Conservation (phyloP, 2,797 vertebrate genomes). For the Columba guinea region DNA sequence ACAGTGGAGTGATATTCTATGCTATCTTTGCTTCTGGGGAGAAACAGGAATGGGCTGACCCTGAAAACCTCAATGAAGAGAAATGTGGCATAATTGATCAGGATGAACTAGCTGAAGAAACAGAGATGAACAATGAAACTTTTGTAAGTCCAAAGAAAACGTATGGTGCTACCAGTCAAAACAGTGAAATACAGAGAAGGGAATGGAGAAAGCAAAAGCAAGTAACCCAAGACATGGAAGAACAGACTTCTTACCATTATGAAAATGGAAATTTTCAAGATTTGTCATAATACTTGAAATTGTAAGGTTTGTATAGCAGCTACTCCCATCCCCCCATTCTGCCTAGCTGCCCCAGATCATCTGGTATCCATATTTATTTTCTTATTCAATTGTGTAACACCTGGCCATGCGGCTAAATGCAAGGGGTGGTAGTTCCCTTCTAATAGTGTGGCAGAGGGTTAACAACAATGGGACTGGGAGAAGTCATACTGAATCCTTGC, state of each 20-base stretch:
- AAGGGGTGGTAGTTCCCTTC: neutral
- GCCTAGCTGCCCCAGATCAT: neutral
- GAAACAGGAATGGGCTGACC: constrained; percentile 96
- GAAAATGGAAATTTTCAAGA: constrained; percentile 86
- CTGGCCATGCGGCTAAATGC: neutral
- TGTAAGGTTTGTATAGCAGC: constrained; percentile 21
- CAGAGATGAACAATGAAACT: constrained; percentile 84
- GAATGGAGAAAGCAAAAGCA: constrained; percentile 84
- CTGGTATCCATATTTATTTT: constrained; percentile 49
- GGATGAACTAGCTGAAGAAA: constrained; percentile 94
- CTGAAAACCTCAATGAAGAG: constrained; percentile 89
- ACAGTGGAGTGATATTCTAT: constrained; percentile 95
- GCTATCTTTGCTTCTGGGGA: constrained; percentile 98
- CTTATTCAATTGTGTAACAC: constrained; percentile 14
- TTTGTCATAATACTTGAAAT: constrained; percentile 74
- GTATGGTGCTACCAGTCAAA: constrained; percentile 88
- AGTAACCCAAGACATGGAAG: constrained; percentile 76
- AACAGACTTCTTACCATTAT: constrained; percentile 79
- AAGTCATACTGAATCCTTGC: neutral
- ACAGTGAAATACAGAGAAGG: constrained; percentile 75
- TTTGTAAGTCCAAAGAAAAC: constrained; percentile 79
- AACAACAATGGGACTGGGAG: neutral
- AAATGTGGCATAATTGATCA: constrained; percentile 92
- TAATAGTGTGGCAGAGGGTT: neutral
- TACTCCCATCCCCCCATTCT: neutral